These are phyloP conservation scores for Rhipidura dahli DNA, from an alignment of 2,113 vertebrate genomes.

Conservation along the genomic window DNA sequence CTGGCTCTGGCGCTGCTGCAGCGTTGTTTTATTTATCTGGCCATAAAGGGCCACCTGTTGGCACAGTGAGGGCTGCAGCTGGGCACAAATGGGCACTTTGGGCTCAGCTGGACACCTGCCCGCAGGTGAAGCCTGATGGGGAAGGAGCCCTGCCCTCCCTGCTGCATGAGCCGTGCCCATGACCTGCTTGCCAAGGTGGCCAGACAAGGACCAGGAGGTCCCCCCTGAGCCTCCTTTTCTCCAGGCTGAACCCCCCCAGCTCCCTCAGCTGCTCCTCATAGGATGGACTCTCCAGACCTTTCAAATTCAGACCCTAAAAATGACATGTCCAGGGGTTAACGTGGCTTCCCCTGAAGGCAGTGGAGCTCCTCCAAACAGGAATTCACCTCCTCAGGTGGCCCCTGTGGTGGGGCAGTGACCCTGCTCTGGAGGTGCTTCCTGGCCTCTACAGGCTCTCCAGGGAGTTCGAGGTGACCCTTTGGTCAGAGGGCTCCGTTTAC, in stretches of 20 bases:
- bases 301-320: not conserved
- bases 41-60: not conserved
- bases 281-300: not conserved
- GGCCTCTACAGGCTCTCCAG: not conserved
- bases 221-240: not conserved
- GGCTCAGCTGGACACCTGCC: constrained; percentile 16
- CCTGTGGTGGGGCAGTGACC: not conserved
- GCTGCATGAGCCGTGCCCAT: accelerated
- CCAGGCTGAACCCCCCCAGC: not conserved
- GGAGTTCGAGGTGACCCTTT: not conserved
- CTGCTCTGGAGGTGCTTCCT: not conserved
- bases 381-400: not conserved
- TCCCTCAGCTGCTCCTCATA: not conserved
- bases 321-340: not conserved
- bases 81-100: not conserved
- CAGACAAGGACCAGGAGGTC: not conserved
- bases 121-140: not conserved
- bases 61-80: not conserved
- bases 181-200: not conserved
- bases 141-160: not conserved
- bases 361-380: not conserved
- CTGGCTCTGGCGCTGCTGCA: not conserved
- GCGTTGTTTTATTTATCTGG: not conserved
- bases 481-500: not conserved
- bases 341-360: not conserved